Percentiles rank a stretch among this genome's conserved stretches.
Conservation (phyloP, 2,888 invertebrate species). For the Elegia similella region DNA sequence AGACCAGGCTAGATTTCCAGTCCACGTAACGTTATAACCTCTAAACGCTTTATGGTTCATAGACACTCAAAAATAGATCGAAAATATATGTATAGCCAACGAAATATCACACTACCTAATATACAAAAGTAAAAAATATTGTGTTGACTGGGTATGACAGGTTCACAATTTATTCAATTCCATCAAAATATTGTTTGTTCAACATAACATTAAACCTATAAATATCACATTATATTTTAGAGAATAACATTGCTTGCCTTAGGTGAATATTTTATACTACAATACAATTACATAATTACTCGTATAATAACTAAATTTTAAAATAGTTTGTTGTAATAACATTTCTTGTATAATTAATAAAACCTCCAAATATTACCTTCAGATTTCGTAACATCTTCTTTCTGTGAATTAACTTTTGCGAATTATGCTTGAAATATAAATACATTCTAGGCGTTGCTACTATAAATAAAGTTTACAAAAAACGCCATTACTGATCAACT, state of each 20-base stretch:
- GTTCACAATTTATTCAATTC: conserved; percentile 1
- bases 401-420: neutral
- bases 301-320: neutral
- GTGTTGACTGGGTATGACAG: neutral
- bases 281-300: neutral
- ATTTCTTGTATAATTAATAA: neutral
- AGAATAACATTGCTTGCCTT: conserved; percentile 34
- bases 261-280: conserved; percentile 20
- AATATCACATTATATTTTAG: conserved; percentile 56
- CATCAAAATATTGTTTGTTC: conserved; percentile 8
- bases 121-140: no score
- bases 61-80: no score
- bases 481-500: neutral
- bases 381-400: neutral
- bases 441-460: neutral
- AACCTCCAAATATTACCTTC: neutral
- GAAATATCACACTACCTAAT: no score
- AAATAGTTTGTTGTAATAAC: neutral
- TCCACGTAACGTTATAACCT: no score
- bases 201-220: conserved; percentile 30
- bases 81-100: no score
- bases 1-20: no score
- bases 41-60: no score
- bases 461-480: neutral
- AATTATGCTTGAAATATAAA: neutral